Conservation (phyloP, 2,113 vertebrate genomes). For the Erythrocercus mccallii region DNA sequence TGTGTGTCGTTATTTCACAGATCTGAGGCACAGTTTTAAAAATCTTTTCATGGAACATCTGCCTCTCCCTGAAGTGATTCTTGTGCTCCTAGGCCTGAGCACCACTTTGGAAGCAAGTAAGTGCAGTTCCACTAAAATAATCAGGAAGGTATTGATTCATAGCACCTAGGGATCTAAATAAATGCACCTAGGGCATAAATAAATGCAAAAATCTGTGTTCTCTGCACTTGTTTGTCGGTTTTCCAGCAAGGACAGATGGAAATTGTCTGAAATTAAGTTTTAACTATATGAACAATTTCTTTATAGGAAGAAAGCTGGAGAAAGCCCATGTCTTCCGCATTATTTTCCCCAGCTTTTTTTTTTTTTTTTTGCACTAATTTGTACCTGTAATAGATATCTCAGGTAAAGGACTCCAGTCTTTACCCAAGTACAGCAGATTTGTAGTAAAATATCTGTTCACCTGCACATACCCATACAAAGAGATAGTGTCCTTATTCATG, state of each 20-base stretch:
- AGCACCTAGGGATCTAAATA: background rate
- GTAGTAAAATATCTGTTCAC: background rate
- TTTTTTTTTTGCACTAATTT: background rate
- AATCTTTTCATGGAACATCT: background rate
- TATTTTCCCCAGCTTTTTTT: background rate
- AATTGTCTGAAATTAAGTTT: background rate
- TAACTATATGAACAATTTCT: background rate
- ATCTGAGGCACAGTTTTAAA: background rate
- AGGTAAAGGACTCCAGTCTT: background rate
- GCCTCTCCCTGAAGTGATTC: background rate
- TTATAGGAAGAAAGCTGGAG: background rate
- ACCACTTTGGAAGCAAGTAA: background rate
- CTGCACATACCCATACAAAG: rapidly evolving
- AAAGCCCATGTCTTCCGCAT: background rate
- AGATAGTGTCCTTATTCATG: background rate
- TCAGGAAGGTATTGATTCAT: background rate
- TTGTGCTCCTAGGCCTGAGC: background rate
- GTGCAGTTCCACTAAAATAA: background rate
- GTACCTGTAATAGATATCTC: background rate
- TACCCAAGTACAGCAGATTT: background rate
- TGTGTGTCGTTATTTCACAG: background rate
- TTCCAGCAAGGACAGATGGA: background rate
- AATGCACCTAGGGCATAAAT: background rate
- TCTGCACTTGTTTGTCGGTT: background rate
- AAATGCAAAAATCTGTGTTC: background rate